Percentiles rank a stretch among this genome's conserved stretches.
Evolutionary conservation across 2,888 invertebrate genomes (phyloP).

Genomic region (Cheilosia vernalis): DNA sequence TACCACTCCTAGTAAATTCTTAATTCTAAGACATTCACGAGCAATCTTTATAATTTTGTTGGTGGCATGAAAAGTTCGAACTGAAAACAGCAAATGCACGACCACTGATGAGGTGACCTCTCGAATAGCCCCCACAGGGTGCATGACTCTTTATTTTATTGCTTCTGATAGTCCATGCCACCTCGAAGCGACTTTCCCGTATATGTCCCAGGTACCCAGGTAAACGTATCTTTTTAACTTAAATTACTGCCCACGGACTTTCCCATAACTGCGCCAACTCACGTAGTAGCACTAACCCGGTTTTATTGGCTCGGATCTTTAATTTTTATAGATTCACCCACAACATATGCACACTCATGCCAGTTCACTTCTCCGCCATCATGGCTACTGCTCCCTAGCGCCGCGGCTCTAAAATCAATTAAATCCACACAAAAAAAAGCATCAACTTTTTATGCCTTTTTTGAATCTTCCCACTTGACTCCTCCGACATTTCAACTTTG

Average conservation of each 20-base stretch:
- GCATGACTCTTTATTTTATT: too few species aligned
- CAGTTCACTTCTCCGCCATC: background rate
- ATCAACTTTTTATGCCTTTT: constrained; percentile 41
- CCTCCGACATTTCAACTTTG: constrained; percentile 56
- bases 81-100: too few species aligned
- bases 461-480: constrained; percentile 62
- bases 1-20: too few species aligned
- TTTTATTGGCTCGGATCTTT: constrained; percentile 20
- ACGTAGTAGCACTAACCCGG: constrained; percentile 16
- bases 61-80: too few species aligned
- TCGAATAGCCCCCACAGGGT: too few species aligned
- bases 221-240: background rate
- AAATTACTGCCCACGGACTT: background rate
- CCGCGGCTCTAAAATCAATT: constrained; percentile 36
- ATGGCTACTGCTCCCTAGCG: background rate
- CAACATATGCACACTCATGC: constrained; percentile 2
- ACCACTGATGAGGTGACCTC: too few species aligned
- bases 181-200: background rate
- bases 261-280: constrained; percentile 11
- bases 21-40: too few species aligned
- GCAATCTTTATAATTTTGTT: too few species aligned
- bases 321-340: constrained; percentile 18
- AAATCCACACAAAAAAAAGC: constrained; percentile 21
- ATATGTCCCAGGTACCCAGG: background rate
- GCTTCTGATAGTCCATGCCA: too few species aligned